Evolutionary conservation across 2,797 vertebrate genomes (phyloP).

Genomic region (Malurus leucopterus): DNA sequence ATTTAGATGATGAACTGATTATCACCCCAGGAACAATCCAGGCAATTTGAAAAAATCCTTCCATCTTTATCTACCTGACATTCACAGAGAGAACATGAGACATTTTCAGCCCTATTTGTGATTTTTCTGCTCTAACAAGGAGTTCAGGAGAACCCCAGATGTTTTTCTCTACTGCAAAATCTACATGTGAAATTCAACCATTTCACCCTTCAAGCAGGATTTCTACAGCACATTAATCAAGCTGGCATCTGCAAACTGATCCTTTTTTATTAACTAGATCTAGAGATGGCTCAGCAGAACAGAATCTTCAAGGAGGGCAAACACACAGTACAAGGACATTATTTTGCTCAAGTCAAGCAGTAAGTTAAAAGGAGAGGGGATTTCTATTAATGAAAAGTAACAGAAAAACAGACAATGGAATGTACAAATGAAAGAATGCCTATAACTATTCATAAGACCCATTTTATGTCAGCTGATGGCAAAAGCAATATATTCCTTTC

Average conservation of each 20-base stretch:
- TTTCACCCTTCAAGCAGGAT: background rate
- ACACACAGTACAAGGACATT: background rate
- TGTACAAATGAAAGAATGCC: background rate
- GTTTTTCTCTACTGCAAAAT: background rate
- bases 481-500: background rate
- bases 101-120: background rate
- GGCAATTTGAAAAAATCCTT: background rate
- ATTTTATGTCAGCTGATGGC: background rate
- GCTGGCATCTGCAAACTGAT: background rate
- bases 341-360: background rate
- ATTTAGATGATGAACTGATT: background rate
- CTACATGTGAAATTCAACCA: background rate
- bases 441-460: background rate
- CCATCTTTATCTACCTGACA: background rate
- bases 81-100: background rate
- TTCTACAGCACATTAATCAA: background rate
- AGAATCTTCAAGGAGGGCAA: background rate
- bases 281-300: background rate
- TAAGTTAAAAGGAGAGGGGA: background rate
- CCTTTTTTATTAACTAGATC: background rate
- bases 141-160: background rate
- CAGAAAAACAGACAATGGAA: background rate
- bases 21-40: background rate
- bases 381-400: background rate
- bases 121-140: background rate